Percentiles rank a stretch among this genome's conserved stretches.
Evolutionary conservation across 2,888 invertebrate species (phyloP).

Genomic region (Hypercompe scribonia): DNA sequence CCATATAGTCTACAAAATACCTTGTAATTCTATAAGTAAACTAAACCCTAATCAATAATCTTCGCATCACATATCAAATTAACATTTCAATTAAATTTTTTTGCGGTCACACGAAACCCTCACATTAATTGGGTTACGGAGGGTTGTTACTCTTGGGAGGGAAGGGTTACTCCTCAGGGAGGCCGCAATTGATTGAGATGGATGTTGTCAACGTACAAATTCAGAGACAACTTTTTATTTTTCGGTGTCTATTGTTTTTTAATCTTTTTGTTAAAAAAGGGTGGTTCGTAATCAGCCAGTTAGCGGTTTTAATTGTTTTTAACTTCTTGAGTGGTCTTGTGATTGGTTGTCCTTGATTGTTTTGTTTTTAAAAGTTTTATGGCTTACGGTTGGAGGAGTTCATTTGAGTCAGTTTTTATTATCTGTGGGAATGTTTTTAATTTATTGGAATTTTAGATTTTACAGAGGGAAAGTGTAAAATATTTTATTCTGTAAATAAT

Average conservation of each 20-base stretch:
- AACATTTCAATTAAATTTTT: constrained; percentile 81
- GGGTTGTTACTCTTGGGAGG: constrained; percentile 73
- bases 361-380: constrained; percentile 50
- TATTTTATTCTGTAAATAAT: no score
- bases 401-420: constrained; percentile 7
- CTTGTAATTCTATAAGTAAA: constrained; percentile 17
- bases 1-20: background rate
- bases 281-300: constrained; percentile 66
- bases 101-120: constrained; percentile 76
- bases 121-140: constrained; percentile 83
- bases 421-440: background rate
- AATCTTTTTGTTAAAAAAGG: constrained; percentile 57
- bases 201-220: constrained; percentile 83
- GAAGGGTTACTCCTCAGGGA: constrained; percentile 84
- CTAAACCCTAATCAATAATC: constrained; percentile 33
- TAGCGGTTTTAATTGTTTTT: constrained; percentile 72
- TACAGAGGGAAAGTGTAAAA: background rate
- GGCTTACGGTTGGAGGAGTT: constrained; percentile 33
- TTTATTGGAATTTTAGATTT: background rate
- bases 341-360: constrained; percentile 61
- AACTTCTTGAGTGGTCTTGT: constrained; percentile 76
- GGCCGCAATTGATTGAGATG: constrained; percentile 83
- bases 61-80: constrained; percentile 67
- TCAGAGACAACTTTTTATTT: constrained; percentile 72
- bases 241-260: constrained; percentile 56